Evolutionary conservation across 2,888 invertebrate species (phyloP).

Genomic region (Eremobia ochroleuca): DNA sequence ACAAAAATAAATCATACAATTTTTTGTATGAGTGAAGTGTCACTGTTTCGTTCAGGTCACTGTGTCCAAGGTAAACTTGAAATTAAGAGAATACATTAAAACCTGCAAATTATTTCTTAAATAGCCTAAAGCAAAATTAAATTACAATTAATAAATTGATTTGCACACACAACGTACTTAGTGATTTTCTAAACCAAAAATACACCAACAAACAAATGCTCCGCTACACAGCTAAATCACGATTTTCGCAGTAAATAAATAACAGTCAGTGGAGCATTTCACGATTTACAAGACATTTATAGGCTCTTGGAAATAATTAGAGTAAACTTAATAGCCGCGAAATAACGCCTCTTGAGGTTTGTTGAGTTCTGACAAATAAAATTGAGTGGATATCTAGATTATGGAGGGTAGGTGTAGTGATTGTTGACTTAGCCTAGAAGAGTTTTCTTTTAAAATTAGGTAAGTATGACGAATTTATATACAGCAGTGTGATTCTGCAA

Average conservation of each 20-base stretch:
- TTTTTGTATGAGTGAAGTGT: no score
- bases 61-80: not conserved
- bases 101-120: not conserved
- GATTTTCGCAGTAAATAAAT: constrained; percentile 44
- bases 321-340: constrained; percentile 17
- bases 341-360: constrained; percentile 22
- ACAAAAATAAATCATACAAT: no score
- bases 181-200: constrained; percentile 23
- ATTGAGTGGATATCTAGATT: not conserved
- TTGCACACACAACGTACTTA: constrained; percentile 1
- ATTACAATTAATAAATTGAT: constrained; percentile 3
- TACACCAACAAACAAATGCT: constrained; percentile 3
- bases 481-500: no score
- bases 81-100: not conserved
- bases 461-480: no score
- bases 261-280: constrained; percentile 12
- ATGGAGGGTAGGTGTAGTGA: not conserved
- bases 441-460: no score
- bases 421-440: not conserved
- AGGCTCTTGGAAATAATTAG: constrained; percentile 49
- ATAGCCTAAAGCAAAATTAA: not conserved
- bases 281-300: constrained; percentile 51
- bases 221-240: constrained; percentile 16
- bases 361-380: constrained; percentile 20
- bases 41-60: not conserved